These are phyloP conservation scores for Neogale vison DNA, from an alignment of 2,113 vertebrate genomes.

Conservation along the genomic window DNA sequence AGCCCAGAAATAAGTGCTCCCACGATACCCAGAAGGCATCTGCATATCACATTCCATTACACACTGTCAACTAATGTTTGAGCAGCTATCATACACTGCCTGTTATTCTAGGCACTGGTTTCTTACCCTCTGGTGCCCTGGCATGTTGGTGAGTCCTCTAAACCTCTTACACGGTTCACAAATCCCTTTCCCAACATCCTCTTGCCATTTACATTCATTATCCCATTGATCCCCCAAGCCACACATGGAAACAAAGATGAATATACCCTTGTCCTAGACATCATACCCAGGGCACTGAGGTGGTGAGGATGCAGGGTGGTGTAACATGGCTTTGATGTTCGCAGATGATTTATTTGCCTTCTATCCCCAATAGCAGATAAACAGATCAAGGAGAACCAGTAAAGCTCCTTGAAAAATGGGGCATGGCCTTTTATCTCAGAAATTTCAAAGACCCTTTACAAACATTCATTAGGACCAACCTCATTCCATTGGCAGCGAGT, in stretches of 20 bases:
- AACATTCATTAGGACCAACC: conserved; percentile 10
- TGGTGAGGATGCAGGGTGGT: not conserved
- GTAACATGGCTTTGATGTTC: not conserved
- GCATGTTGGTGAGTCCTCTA: not conserved
- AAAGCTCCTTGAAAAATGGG: conserved; percentile 20
- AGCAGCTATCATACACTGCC: not conserved
- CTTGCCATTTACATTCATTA: not conserved
- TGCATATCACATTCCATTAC: not conserved
- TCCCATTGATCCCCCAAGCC: not conserved
- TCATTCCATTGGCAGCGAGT: not conserved
- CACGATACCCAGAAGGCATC: not conserved
- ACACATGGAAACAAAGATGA: not conserved
- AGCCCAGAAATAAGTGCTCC: not conserved
- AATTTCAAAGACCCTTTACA: conserved; percentile 50
- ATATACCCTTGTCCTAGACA: not conserved
- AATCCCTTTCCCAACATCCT: not conserved
- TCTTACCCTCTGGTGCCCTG: not conserved
- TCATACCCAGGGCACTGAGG: not conserved
- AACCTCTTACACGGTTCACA: not conserved
- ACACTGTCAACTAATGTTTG: not conserved
- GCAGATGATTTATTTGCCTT: not conserved
- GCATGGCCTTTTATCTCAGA: conserved; percentile 27
- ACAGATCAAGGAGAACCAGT: conserved; percentile 31
- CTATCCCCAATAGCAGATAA: not conserved
- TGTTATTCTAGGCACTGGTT: not conserved